A percentile compares a stretch with the other conserved stretches of the same genome.
Evolutionary conservation across 2,113 vertebrate genomes (phyloP).

Genomic region (Xenopus tropicalis): DNA sequence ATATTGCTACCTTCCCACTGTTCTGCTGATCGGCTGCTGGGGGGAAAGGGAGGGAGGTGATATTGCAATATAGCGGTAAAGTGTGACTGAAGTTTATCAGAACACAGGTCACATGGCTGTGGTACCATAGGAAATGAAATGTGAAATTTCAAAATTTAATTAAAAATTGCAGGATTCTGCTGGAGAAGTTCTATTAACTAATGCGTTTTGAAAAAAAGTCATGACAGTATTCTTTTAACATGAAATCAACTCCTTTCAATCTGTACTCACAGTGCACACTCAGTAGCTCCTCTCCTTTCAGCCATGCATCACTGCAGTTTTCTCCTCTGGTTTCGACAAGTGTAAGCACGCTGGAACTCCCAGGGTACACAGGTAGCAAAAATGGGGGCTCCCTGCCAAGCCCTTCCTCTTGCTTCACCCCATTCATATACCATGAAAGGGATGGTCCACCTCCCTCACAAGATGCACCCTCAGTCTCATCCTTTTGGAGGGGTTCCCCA

Average conservation of each 20-base stretch:
- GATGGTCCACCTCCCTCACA: constrained; percentile 9
- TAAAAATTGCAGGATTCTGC: too few species aligned
- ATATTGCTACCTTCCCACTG: too few species aligned
- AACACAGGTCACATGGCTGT: too few species aligned
- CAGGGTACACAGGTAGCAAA: constrained; percentile 18
- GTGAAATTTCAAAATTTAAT: too few species aligned
- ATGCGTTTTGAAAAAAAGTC: too few species aligned
- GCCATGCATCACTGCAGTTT: constrained; percentile 8
- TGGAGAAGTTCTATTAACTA: too few species aligned
- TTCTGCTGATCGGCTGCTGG: too few species aligned
- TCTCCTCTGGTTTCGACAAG: constrained; percentile 17
- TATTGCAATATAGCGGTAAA: too few species aligned
- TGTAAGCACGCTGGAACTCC: constrained; percentile 11
- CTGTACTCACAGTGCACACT: constrained; percentile 24
- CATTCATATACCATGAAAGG: constrained; percentile 19
- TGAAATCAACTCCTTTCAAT: neutral
- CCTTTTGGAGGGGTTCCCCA: constrained; percentile 15
- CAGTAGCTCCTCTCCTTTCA: constrained; percentile 26
- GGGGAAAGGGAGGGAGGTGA: too few species aligned
- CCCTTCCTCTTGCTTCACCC: constrained; percentile 16
- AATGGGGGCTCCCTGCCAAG: constrained; percentile 18
- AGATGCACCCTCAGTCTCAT: neutral
- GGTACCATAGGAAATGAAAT: too few species aligned
- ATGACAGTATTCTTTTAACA: too few species aligned
- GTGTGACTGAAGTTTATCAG: too few species aligned